Base-by-base conservation (phyloP, 2,888 invertebrate species). In the Teleiodes luculella region DNA sequence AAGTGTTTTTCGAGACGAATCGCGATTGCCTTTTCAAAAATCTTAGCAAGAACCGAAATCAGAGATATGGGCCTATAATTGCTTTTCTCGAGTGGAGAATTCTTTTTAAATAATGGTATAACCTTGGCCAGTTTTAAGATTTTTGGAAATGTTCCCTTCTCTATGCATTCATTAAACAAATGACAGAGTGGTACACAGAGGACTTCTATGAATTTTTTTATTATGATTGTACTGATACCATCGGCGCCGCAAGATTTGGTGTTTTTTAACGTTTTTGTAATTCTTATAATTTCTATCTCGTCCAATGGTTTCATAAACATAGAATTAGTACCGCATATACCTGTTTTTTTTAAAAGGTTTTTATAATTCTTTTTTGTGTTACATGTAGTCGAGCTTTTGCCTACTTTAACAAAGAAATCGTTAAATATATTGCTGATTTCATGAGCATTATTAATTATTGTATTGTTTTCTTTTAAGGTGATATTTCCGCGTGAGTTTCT, bases 371-470 rank as follows among this genome's bases (percentile, higher is more conserved):
- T 2, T 50, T 39, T n/a, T 24, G 43, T 18, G 18, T n/a, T n/a
- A n/a, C n/a, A n/a, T n/a, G n/a, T n/a, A n/a, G n/a, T n/a, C n/a
- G n/a, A n/a, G n/a, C n/a, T n/a, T n/a, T n/a, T n/a, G n/a, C n/a
- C n/a, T n/a, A n/a, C n/a, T n/a, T n/a, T n/a, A n/a, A n/a, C n/a
- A n/a, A 49, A 54, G 28, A 30, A 50, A 8, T 54, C 35, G 36
- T 50, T 50, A 54, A 54, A 43, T 35, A 54, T 54, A 30, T 49
- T 43, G 16, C 49, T 50, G 20, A 54, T 30, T 24, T 30, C 18
- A n/a, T 16, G 28, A n/a, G 54, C 39, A 41, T 53, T 47, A 4
- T 33, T 20, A 31, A 48, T 41, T 20, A 18, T 16, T 20, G 20
- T 28, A 18, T 41, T 33, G 30, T 53, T 48, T 41, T 35, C 14